Conservation (phyloP, 2,797 vertebrate species). For the Gephyroberyx darwinii region DNA sequence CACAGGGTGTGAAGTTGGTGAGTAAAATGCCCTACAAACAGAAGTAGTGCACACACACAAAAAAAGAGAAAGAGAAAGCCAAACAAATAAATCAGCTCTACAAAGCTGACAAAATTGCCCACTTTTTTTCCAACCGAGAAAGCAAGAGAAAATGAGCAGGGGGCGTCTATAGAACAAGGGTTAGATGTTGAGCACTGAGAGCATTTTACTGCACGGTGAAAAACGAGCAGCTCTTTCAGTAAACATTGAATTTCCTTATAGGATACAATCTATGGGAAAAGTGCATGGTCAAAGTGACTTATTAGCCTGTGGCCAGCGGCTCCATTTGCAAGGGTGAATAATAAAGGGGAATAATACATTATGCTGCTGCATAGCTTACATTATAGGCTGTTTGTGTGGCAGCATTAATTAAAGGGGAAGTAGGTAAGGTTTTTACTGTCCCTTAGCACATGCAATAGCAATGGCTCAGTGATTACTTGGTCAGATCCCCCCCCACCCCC, state of each 20-base stretch:
- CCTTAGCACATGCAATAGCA: constrained; percentile 5
- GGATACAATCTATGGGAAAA: neutral
- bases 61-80: neutral
- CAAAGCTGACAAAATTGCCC: constrained; percentile 8
- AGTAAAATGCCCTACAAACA: neutral
- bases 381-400: neutral
- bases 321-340: neutral
- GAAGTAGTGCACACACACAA: neutral
- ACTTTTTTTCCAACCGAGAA: neutral
- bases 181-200: constrained; percentile 2
- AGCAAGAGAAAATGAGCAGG: neutral
- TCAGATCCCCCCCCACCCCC: neutral
- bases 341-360: constrained; percentile 10
- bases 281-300: neutral
- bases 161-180: neutral
- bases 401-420: constrained; percentile 24
- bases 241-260: neutral
- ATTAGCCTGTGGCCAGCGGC: too few relatives aligned
- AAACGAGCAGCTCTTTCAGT: neutral
- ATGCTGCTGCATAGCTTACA: neutral
- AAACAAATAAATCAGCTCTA: constrained; percentile 23
- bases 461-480: neutral
- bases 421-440: constrained; percentile 19
- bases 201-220: neutral
- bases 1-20: too few relatives aligned